These are phyloP conservation scores for Sphaerodactylus townsendi DNA, from an alignment of 2,113 vertebrate genomes.

Conservation along the genomic window DNA sequence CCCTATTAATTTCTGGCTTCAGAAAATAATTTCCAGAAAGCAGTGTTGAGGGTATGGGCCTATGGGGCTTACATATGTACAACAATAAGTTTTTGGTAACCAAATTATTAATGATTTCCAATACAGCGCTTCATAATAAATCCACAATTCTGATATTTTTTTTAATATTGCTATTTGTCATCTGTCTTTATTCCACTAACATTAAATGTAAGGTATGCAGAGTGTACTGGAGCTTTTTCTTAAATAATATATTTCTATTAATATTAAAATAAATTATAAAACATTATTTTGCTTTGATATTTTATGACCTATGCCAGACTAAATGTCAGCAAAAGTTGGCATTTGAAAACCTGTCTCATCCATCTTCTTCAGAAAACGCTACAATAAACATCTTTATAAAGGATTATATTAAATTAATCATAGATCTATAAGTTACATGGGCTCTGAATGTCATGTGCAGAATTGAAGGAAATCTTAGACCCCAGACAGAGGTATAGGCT, in stretches of 20 bases:
- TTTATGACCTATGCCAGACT: slow-evolving; percentile 69
- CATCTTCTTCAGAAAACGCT: slow-evolving; percentile 58
- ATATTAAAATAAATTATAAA: slow-evolving; percentile 59
- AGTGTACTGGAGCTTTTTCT: slow-evolving; percentile 23
- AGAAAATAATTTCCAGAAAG: no score
- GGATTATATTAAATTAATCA: slow-evolving; percentile 63
- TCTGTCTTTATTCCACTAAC: background rate
- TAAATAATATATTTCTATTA: slow-evolving; percentile 52
- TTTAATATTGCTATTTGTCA: background rate
- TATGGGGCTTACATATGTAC: no score
- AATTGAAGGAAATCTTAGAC: background rate
- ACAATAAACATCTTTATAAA: slow-evolving; percentile 66
- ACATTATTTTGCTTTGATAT: slow-evolving; percentile 54
- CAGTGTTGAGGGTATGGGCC: no score
- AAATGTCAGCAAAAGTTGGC: slow-evolving; percentile 69
- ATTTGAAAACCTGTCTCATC: slow-evolving; percentile 65
- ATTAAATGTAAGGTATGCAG: background rate
- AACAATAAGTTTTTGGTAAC: background rate
- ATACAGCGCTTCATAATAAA: background rate
- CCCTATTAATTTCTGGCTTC: no score
- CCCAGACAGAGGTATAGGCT: background rate
- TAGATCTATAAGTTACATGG: slow-evolving; percentile 29
- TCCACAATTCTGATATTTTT: background rate
- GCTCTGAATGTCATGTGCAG: slow-evolving; percentile 33
- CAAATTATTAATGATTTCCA: background rate